These are phyloP conservation scores for Aphaenogaster rudis DNA, from an alignment of 1,140 invertebrate genomes.

Conservation along the genomic window DNA sequence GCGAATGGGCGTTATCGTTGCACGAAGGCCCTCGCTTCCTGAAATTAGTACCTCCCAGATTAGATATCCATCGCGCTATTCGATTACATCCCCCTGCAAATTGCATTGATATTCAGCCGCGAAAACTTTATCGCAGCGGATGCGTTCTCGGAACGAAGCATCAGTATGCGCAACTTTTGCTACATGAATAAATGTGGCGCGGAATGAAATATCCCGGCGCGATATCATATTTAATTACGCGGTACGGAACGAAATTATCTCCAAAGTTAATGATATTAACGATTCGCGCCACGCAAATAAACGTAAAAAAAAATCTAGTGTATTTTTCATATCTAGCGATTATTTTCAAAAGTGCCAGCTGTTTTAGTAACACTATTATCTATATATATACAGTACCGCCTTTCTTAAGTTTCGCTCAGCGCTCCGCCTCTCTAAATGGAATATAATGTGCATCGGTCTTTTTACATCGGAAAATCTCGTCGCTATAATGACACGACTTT, in stretches of 20 bases:
- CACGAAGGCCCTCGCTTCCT: not conserved
- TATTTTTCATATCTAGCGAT: not conserved
- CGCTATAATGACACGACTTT: not conserved
- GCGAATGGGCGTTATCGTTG: not conserved
- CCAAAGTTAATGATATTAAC: not conserved
- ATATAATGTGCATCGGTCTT: slow-evolving; percentile 17
- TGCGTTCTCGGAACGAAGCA: not conserved
- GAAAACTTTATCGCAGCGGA: not conserved
- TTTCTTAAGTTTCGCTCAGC: not conserved
- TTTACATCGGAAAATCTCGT: slow-evolving; percentile 21
- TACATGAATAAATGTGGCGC: slow-evolving; percentile 1
- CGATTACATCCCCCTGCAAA: not conserved
- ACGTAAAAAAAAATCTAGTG: not conserved
- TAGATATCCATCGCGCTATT: not conserved
- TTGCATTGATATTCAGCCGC: not conserved
- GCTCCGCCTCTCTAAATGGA: not conserved
- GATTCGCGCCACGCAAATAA: not conserved
- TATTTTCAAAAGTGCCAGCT: not conserved
- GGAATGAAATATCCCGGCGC: not conserved
- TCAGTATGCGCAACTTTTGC: not conserved
- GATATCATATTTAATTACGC: not conserved
- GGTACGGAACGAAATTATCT: not conserved
- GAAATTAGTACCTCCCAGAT: slow-evolving; percentile 13
- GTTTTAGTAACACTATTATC: not conserved
- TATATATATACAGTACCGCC: not conserved